Evolutionary conservation across 1,140 invertebrate species (phyloP).

Genomic region (Bemisia tabaci): DNA sequence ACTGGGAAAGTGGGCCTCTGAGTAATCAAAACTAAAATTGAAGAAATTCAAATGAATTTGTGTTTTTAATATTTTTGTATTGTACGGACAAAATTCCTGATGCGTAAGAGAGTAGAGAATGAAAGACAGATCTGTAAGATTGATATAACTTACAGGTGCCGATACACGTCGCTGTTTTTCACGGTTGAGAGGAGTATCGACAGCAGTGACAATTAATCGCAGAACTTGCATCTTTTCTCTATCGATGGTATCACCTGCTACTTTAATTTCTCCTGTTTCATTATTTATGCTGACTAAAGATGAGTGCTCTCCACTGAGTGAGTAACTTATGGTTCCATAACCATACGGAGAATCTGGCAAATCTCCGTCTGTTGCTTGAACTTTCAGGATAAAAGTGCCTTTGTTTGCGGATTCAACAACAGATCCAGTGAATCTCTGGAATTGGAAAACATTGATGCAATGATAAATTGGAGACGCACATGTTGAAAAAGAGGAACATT

Average conservation of each 20-base stretch:
- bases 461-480: too few relatives aligned
- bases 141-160: conserved; percentile 30
- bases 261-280: conserved; percentile 45
- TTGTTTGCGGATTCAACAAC: conserved; percentile 53
- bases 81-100: too few relatives aligned
- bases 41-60: too few relatives aligned
- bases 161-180: conserved; percentile 45
- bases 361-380: conserved; percentile 55
- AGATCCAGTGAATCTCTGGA: conserved; percentile 48
- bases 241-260: conserved; percentile 39
- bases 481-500: too few relatives aligned
- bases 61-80: too few relatives aligned
- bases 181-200: conserved; percentile 51
- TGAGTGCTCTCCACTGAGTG: conserved; percentile 52
- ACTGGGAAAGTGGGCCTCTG: too few relatives aligned
- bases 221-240: conserved; percentile 55
- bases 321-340: conserved; percentile 51
- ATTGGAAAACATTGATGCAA: conserved; percentile 19
- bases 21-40: too few relatives aligned
- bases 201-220: conserved; percentile 51
- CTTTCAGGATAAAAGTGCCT: conserved; percentile 49
- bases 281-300: conserved; percentile 55
- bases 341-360: conserved; percentile 44
- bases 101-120: too few relatives aligned
- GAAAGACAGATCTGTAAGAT: too few relatives aligned